phyloP scores from a whole-genome alignment of 2,888 invertebrate species.

The Noctua fimbriata region DNA sequence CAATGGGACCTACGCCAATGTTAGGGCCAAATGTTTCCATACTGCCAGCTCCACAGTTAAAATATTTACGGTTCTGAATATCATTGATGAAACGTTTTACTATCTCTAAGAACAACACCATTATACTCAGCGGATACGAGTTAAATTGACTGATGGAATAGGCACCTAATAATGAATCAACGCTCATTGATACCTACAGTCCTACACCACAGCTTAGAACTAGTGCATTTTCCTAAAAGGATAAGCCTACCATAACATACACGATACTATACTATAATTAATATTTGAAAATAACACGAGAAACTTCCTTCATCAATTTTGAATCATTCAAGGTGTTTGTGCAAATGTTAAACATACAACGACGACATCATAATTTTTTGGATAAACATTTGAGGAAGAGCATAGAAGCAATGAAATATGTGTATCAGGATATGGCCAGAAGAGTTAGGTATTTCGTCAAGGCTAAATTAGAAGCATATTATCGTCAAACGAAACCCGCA shows the following conservation, averaged over 20 bases:
- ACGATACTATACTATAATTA: neutral
- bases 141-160: slow-evolving; percentile 25
- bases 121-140: slow-evolving; percentile 7
- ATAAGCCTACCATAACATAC: neutral
- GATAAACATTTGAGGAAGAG: slow-evolving; percentile 39
- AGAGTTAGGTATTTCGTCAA: slow-evolving; percentile 8
- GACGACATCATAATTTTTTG: slow-evolving; percentile 34
- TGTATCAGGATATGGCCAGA: slow-evolving; percentile 6
- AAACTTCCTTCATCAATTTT: slow-evolving; percentile 29
- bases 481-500: slow-evolving; percentile 10
- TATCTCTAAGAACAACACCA: slow-evolving; percentile 1
- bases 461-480: slow-evolving; percentile 3
- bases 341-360: slow-evolving; percentile 21
- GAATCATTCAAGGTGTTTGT: slow-evolving; percentile 6
- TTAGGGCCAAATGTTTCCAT: slow-evolving; percentile 74
- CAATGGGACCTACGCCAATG: slow-evolving; percentile 59
- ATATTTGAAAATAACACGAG: neutral
- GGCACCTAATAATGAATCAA: slow-evolving; percentile 23
- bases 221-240: slow-evolving; percentile 16
- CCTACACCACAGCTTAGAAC: neutral
- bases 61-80: slow-evolving; percentile 45
- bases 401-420: slow-evolving; percentile 17
- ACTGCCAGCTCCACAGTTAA: slow-evolving; percentile 61
- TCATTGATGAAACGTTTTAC: slow-evolving; percentile 8
- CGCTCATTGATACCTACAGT: slow-evolving; percentile 24